Evolutionary conservation across 2,888 invertebrate genomes (phyloP).

Genomic region (Athripsodes cinereus): DNA sequence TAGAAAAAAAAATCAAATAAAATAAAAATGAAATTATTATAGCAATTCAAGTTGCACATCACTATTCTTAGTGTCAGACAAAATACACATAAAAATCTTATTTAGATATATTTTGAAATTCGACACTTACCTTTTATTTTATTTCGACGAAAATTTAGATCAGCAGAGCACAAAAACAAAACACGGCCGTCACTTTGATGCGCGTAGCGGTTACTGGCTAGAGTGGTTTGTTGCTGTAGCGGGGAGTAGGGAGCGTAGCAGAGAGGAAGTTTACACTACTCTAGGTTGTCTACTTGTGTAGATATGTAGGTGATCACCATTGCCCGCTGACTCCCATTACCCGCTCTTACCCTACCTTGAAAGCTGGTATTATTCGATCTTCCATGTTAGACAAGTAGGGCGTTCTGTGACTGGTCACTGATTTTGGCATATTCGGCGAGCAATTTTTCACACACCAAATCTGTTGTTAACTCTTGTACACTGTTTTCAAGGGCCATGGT

Average conservation of each 20-base stretch:
- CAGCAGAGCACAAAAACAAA: not conserved
- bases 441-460: not conserved
- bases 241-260: not conserved
- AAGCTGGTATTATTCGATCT: not conserved
- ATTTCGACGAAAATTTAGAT: not conserved
- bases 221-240: not conserved
- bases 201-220: not conserved
- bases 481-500: not conserved
- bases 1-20: not conserved
- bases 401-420: not conserved
- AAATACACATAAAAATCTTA: not conserved
- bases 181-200: not conserved
- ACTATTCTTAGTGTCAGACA: not conserved
- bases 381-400: not conserved
- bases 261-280: not conserved
- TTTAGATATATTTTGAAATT: not conserved
- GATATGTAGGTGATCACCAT: not conserved
- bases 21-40: not conserved
- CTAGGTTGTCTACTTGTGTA: conserved; percentile 1
- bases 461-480: not conserved
- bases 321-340: conserved; percentile 3
- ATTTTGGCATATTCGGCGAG: not conserved
- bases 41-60: not conserved
- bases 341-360: not conserved
- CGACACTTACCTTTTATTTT: not conserved